Conservation (phyloP, 1,140 invertebrate genomes). For the Amyelois transitella region DNA sequence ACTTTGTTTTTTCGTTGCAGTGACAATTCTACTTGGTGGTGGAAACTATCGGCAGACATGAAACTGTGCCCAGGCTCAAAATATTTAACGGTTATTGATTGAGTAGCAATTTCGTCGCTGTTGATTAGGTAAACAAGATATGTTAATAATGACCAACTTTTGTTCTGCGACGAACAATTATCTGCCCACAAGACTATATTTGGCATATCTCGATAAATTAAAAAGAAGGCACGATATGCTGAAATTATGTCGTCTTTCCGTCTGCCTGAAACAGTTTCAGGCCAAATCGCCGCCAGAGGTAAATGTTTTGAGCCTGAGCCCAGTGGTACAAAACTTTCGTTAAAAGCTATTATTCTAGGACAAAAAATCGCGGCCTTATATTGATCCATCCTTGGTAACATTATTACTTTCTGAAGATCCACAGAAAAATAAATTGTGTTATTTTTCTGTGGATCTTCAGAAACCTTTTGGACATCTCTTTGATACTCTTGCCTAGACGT, state of each 20-base stretch:
- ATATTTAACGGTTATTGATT: constrained; percentile 6
- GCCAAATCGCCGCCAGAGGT: neutral
- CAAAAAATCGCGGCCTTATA: constrained; percentile 25
- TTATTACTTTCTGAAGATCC: constrained; percentile 6
- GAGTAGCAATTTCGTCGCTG: neutral
- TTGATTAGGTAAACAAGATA: constrained; percentile 21
- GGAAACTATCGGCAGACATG: constrained; percentile 12
- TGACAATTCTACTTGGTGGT: constrained; percentile 13
- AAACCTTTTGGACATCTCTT: neutral
- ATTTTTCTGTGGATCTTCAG: neutral
- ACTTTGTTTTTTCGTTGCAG: constrained; percentile 6
- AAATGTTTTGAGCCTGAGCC: neutral
- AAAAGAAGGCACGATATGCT: constrained; percentile 2
- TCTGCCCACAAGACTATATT: constrained; percentile 28
- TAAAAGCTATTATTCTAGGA: constrained; percentile 24
- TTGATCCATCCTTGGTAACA: constrained; percentile 25
- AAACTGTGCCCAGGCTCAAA: constrained; percentile 15
- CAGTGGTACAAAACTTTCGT: constrained; percentile 29
- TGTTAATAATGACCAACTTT: constrained; percentile 32
- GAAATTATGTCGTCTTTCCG: neutral
- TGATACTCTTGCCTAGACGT: neutral
- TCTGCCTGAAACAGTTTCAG: neutral
- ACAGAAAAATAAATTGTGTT: neutral
- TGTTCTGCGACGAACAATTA: constrained; percentile 27
- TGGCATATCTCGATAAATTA: constrained; percentile 12